These are phyloP conservation scores for Hyposoter didymator DNA, from an alignment of 2,888 invertebrate genomes.

Conservation along the genomic window DNA sequence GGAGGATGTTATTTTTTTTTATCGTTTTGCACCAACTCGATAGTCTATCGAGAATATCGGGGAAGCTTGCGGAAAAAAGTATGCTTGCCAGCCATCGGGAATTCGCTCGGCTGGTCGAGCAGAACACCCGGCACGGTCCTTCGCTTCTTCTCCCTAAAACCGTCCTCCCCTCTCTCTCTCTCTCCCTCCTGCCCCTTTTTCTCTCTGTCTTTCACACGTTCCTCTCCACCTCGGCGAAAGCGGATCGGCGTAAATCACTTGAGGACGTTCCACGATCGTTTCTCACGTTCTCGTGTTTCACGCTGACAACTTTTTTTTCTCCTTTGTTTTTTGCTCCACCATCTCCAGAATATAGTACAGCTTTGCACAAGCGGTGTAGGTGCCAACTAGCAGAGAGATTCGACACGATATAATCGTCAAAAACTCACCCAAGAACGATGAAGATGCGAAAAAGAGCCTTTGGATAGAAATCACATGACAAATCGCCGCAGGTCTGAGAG, in stretches of 20 bases:
- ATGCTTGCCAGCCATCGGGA: constrained; percentile 56
- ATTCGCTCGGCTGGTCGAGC: constrained; percentile 66
- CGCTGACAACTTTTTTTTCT: constrained; percentile 57
- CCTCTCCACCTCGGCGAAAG: constrained; percentile 53
- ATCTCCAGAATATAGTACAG: constrained; percentile 40
- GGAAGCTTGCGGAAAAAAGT: constrained; percentile 43
- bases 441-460: constrained; percentile 13
- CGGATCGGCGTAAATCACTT: constrained; percentile 69
- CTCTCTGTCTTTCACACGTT: constrained; percentile 21
- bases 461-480: constrained; percentile 8
- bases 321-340: constrained; percentile 29
- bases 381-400: constrained; percentile 45
- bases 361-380: constrained; percentile 26
- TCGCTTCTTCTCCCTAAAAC: constrained; percentile 38
- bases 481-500: constrained; percentile 9
- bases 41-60: constrained; percentile 61
- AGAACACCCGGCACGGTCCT: constrained; percentile 52
- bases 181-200: background rate
- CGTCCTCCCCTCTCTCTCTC: constrained; percentile 9
- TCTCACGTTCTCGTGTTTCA: constrained; percentile 66
- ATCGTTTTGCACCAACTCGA: constrained; percentile 33
- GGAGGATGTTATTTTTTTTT: constrained; percentile 28
- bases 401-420: constrained; percentile 54
- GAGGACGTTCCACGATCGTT: constrained; percentile 67
- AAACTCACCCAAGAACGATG: constrained; percentile 23